Percentiles rank a stretch among this genome's conserved stretches.
phyloP scores from a whole-genome alignment of 2,797 vertebrate genomes.

The Spatula versicolor region DNA sequence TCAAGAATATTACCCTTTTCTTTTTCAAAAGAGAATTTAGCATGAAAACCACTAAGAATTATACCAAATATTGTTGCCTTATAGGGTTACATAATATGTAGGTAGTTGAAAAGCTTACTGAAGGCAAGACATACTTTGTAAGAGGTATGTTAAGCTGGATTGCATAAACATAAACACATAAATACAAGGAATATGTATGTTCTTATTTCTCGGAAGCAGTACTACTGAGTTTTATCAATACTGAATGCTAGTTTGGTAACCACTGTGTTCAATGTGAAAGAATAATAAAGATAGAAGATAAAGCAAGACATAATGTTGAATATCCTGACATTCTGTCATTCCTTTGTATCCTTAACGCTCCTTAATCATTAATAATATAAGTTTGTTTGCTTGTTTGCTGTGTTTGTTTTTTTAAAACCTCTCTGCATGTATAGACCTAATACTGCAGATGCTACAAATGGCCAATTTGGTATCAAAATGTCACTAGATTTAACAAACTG shows the following conservation, averaged over 20 bases:
- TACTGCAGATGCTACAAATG: neutral
- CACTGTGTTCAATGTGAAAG: neutral
- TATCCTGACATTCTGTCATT: neutral
- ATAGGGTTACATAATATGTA: neutral
- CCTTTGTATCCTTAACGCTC: neutral
- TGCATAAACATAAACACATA: neutral
- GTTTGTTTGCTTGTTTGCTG: neutral
- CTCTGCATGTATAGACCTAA: neutral
- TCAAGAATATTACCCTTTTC: neutral
- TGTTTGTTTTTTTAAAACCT: neutral
- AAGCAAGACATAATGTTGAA: neutral
- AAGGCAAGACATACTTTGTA: neutral
- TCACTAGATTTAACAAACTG: neutral
- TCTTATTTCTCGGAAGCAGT: neutral
- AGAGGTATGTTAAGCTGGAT: neutral
- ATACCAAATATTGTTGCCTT: neutral
- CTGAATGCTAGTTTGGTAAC: neutral
- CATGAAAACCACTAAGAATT: neutral
- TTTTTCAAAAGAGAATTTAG: neutral
- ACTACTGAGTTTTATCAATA: neutral
- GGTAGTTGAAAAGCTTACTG: neutral
- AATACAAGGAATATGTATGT: neutral
- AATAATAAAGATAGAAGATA: neutral
- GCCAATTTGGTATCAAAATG: neutral
- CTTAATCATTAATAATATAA: neutral